These are phyloP conservation scores for Pipa parva DNA, from an alignment of 2,113 vertebrate genomes.

Conservation along the genomic window DNA sequence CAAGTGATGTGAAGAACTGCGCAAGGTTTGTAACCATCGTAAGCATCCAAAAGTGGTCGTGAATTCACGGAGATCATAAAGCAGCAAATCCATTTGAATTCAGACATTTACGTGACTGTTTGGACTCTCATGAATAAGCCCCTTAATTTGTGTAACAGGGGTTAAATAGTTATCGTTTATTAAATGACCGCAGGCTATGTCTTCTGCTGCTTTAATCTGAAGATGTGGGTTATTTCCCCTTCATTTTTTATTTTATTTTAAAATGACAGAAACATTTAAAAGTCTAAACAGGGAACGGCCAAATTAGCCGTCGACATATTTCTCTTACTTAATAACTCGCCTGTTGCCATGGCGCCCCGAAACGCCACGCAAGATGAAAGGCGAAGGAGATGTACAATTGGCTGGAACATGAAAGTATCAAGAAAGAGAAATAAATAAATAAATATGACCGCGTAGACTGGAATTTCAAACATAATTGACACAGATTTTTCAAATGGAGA, in stretches of 20 bases:
- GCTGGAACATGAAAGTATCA: slow-evolving; percentile 18
- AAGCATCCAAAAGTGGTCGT: too few relatives aligned
- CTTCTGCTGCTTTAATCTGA: too few relatives aligned
- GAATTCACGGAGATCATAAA: too few relatives aligned
- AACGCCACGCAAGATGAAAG: slow-evolving; percentile 33
- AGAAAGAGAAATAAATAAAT: background rate
- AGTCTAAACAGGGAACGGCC: slow-evolving; percentile 11
- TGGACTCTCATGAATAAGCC: too few relatives aligned
- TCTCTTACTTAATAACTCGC: slow-evolving; percentile 19
- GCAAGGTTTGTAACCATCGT: too few relatives aligned
- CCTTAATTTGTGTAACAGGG: too few relatives aligned
- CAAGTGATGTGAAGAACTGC: too few relatives aligned
- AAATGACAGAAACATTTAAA: slow-evolving; percentile 1
- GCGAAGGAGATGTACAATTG: slow-evolving; percentile 21
- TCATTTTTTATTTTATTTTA: background rate
- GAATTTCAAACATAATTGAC: slow-evolving; percentile 29
- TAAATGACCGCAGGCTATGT: too few relatives aligned
- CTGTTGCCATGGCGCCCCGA: slow-evolving; percentile 27
- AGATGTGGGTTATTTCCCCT: too few relatives aligned
- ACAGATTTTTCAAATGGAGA: slow-evolving; percentile 1
- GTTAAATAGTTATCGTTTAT: too few relatives aligned
- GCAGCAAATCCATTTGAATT: too few relatives aligned
- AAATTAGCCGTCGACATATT: slow-evolving; percentile 18
- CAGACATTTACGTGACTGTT: too few relatives aligned
- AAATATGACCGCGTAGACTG: background rate